These are phyloP conservation scores for Mantis religiosa DNA, from an alignment of 2,888 invertebrate species.

Conservation along the genomic window DNA sequence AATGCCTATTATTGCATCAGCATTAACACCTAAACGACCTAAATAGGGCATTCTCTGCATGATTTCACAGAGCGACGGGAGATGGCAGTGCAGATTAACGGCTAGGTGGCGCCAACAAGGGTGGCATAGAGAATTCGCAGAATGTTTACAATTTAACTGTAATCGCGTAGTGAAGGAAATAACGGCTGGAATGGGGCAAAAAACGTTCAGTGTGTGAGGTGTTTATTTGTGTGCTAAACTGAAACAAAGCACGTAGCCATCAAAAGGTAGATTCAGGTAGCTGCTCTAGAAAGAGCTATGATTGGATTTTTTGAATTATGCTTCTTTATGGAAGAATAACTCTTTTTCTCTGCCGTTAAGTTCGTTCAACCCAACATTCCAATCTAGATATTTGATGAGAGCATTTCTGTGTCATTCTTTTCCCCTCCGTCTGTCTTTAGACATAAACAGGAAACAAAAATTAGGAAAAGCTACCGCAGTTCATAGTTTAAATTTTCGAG, in stretches of 20 bases:
- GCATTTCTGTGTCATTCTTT: too few relatives aligned
- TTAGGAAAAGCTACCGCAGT: too few relatives aligned
- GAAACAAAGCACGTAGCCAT: neutral
- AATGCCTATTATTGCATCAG: constrained; percentile 6
- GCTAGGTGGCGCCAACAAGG: neutral
- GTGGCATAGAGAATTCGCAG: neutral
- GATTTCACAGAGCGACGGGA: constrained; percentile 2
- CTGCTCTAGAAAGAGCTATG: neutral
- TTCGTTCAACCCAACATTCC: too few relatives aligned
- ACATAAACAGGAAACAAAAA: too few relatives aligned
- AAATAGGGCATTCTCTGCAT: constrained; percentile 4
- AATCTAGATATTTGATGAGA: too few relatives aligned
- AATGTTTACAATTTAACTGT: constrained; percentile 10
- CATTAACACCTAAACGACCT: neutral
- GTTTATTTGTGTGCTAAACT: neutral
- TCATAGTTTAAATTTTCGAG: too few relatives aligned
- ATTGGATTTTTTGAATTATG: too few relatives aligned
- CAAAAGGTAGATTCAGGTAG: neutral
- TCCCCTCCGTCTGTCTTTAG: too few relatives aligned
- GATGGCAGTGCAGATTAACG: neutral
- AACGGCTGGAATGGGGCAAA: neutral
- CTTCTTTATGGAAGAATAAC: too few relatives aligned
- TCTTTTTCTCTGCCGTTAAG: too few relatives aligned
- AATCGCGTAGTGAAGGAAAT: neutral
- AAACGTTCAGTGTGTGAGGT: neutral